phyloP scores from a whole-genome alignment of 2,113 vertebrate species.

The Lasiurus borealis region DNA sequence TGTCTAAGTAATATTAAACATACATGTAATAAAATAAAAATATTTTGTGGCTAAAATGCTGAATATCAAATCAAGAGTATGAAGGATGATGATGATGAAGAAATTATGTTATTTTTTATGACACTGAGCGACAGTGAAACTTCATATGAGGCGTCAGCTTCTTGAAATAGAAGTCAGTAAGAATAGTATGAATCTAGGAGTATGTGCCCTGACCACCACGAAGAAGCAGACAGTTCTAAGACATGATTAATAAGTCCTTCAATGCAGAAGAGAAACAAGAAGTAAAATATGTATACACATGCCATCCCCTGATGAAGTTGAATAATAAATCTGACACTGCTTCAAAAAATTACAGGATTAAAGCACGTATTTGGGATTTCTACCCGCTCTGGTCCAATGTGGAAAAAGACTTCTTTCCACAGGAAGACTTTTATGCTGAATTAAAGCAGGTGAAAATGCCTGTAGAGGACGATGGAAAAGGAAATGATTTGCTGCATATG shows the following conservation, averaged over 20 bases:
- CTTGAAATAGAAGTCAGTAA: slow-evolving; percentile 77
- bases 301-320: slow-evolving; percentile 86
- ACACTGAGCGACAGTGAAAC: slow-evolving; percentile 17
- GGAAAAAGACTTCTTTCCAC: slow-evolving; percentile 70
- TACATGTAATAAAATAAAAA: slow-evolving; percentile 5
- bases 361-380: slow-evolving; percentile 80
- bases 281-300: slow-evolving; percentile 87
- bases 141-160: not conserved
- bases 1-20: slow-evolving; percentile 29
- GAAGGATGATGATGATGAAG: not conserved
- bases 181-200: slow-evolving; percentile 62
- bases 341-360: slow-evolving; percentile 83
- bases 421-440: slow-evolving; percentile 68
- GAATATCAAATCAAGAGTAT: not conserved
- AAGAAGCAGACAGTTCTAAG: slow-evolving; percentile 83
- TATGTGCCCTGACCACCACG: slow-evolving; percentile 77
- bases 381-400: slow-evolving; percentile 75
- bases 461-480: slow-evolving; percentile 16
- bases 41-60: not conserved
- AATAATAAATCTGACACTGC: slow-evolving; percentile 86
- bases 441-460: slow-evolving; percentile 62
- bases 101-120: not conserved
- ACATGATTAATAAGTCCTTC: slow-evolving; percentile 82
- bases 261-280: slow-evolving; percentile 86
- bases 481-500: slow-evolving; percentile 49